Evolutionary conservation across 2,888 invertebrate genomes (phyloP).

Genomic region (Pristionchus mayeri): DNA sequence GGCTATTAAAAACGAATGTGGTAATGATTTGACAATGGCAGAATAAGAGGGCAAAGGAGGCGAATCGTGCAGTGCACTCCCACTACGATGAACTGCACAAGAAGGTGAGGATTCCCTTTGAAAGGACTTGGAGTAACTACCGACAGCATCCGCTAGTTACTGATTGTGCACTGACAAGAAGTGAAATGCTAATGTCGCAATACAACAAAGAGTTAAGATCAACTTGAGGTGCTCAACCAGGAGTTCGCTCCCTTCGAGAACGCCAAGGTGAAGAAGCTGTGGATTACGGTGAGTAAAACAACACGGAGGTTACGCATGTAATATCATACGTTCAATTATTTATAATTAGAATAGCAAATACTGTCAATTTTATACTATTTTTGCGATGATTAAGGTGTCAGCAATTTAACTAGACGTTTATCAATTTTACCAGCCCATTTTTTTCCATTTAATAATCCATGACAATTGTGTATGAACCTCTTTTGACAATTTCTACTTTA

Average conservation of each 20-base stretch:
- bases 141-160: too few relatives aligned
- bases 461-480: too few relatives aligned
- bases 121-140: slow-evolving; percentile 50
- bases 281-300: slow-evolving; percentile 68
- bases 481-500: too few relatives aligned
- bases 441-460: too few relatives aligned
- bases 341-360: too few relatives aligned
- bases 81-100: slow-evolving; percentile 59
- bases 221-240: slow-evolving; percentile 50
- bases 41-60: slow-evolving; percentile 56
- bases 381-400: too few relatives aligned
- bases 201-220: neutral
- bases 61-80: slow-evolving; percentile 55
- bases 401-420: too few relatives aligned
- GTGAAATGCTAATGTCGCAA: too few relatives aligned
- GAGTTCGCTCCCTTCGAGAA: slow-evolving; percentile 63
- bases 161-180: too few relatives aligned
- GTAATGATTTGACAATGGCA: neutral
- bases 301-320: neutral
- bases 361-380: too few relatives aligned
- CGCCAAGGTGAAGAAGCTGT: slow-evolving; percentile 65
- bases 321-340: neutral
- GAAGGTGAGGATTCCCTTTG: slow-evolving; percentile 52
- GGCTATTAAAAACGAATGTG: neutral
- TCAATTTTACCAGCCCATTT: too few relatives aligned